Percentiles rank a stretch among this genome's conserved stretches.
phyloP scores from a whole-genome alignment of 2,888 invertebrate genomes.

The Synanthedon myopaeformis region DNA sequence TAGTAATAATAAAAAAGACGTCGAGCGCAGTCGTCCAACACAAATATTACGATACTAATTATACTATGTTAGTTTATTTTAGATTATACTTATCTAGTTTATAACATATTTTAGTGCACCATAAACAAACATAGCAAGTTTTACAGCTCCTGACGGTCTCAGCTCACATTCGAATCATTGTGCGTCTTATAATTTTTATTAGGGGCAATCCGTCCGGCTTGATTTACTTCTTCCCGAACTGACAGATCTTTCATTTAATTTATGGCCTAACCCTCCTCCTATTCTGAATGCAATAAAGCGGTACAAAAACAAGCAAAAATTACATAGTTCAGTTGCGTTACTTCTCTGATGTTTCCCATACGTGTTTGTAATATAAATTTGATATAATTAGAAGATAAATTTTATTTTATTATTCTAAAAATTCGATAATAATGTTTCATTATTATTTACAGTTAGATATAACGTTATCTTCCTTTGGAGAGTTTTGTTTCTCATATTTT shows the following conservation, averaged over 20 bases:
- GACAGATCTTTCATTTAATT: constrained; percentile 68
- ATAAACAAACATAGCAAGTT: constrained; percentile 69
- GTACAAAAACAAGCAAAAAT: constrained; percentile 63
- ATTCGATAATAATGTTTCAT: no score
- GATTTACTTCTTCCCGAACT: constrained; percentile 70
- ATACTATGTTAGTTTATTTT: constrained; percentile 59
- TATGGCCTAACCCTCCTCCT: constrained; percentile 62
- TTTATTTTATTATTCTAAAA: no score
- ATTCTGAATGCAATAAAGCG: constrained; percentile 58
- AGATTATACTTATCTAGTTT: constrained; percentile 69
- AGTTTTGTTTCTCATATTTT: no score
- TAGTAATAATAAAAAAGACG: constrained; percentile 6
- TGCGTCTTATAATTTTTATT: constrained; percentile 71
- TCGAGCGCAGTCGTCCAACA: constrained; percentile 4
- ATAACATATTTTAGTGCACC: constrained; percentile 69
- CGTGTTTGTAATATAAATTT: no score
- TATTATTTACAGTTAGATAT: no score
- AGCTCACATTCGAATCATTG: constrained; percentile 63
- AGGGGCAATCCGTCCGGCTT: constrained; percentile 68
- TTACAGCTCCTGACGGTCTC: constrained; percentile 64
- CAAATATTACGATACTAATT: constrained; percentile 56
- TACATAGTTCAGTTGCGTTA: constrained; percentile 26
- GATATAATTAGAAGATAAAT: no score
- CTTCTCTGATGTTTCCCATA: no score
- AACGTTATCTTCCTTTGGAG: no score